phyloP scores from a whole-genome alignment of 1,140 invertebrate genomes.

The Scaptomyza pallida region DNA sequence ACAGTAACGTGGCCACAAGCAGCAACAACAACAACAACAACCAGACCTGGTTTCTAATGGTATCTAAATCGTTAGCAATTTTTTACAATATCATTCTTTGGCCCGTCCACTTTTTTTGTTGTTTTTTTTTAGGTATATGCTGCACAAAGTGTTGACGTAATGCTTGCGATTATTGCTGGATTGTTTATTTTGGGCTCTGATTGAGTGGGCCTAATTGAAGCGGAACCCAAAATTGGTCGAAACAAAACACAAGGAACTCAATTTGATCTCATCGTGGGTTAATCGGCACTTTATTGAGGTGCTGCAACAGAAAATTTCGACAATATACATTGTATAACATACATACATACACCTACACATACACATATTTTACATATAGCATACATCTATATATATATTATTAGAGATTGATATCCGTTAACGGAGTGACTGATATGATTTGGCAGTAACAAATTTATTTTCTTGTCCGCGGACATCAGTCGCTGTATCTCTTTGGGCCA shows the following conservation, averaged over 20 bases:
- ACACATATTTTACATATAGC: constrained; percentile 21
- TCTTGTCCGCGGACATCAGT: constrained; percentile 74
- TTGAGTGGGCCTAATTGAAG: constrained; percentile 58
- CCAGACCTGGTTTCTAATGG: constrained; percentile 59
- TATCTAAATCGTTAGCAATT: constrained; percentile 61
- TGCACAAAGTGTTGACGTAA: constrained; percentile 61
- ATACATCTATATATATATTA: constrained; percentile 40
- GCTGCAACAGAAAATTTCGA: constrained; percentile 17
- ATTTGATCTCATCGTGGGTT: constrained; percentile 18
- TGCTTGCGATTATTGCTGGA: constrained; percentile 54
- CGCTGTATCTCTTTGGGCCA: constrained; percentile 58
- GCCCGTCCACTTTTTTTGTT: constrained; percentile 1
- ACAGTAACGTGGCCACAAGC: constrained; percentile 15
- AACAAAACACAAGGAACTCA: constrained; percentile 12
- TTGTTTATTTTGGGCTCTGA: constrained; percentile 31
- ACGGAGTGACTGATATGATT: constrained; percentile 75
- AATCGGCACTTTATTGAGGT: constrained; percentile 31
- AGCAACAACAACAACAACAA: constrained; percentile 41
- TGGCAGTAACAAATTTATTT: constrained; percentile 65
- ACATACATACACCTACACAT: constrained; percentile 23
- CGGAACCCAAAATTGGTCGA: constrained; percentile 55
- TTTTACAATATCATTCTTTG: constrained; percentile 70
- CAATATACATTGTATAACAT: constrained; percentile 46
- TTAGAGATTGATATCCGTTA: constrained; percentile 34
- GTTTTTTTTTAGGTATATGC: too few species aligned